Conservation (phyloP, 2,797 vertebrate genomes). For the Spea hammondii region DNA sequence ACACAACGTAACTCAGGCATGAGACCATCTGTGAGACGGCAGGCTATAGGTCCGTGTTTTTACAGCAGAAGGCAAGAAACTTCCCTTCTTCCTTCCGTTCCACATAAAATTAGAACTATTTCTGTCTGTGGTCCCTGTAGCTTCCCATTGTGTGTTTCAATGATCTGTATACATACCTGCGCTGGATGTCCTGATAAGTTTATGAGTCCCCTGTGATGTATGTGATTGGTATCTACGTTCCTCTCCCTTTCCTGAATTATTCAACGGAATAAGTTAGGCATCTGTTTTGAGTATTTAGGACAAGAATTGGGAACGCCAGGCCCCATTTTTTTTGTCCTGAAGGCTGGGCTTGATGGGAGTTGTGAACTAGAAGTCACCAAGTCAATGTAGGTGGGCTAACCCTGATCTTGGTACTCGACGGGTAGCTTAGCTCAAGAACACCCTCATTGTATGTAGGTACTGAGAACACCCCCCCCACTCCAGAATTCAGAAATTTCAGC, state of each 20-base stretch:
- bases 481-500: neutral
- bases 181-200: neutral
- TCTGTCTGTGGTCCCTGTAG: neutral
- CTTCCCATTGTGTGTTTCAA: slow-evolving; percentile 16
- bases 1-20: too few species aligned
- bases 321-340: too few species aligned
- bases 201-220: slow-evolving; percentile 19
- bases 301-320: too few species aligned
- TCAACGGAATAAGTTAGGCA: neutral
- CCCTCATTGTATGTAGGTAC: neutral
- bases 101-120: neutral
- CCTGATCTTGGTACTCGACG: neutral
- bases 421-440: neutral
- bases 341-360: too few species aligned
- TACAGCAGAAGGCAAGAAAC: neutral
- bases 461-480: neutral
- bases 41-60: too few species aligned
- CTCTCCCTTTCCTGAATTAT: slow-evolving; percentile 27
- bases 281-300: slow-evolving; percentile 10
- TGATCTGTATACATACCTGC: neutral
- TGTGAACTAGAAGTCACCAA: too few species aligned
- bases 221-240: slow-evolving; percentile 3
- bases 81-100: neutral
- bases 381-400: neutral
- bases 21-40: too few species aligned